phyloP scores from a whole-genome alignment of 2,113 vertebrate genomes.

The Vimba vimba region DNA sequence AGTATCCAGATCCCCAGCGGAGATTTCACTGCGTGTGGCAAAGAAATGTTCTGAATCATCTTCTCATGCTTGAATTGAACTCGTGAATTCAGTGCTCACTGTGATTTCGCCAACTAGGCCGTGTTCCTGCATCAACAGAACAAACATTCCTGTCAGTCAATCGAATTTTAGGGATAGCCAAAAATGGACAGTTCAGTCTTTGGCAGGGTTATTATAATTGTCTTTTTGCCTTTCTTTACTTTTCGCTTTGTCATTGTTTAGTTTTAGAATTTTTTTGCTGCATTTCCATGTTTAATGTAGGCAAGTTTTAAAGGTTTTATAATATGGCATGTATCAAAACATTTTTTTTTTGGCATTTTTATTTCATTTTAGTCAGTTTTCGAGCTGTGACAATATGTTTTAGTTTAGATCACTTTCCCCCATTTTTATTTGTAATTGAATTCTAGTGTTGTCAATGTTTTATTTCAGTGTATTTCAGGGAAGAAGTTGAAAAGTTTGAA shows the following conservation, averaged over 20 bases:
- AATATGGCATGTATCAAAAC: background rate
- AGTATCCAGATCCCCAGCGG: background rate
- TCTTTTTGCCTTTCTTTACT: too few species aligned
- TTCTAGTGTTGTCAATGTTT: background rate
- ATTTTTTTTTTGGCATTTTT: background rate
- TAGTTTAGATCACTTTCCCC: background rate
- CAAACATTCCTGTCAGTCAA: background rate
- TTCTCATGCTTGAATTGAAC: background rate
- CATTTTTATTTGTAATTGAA: background rate
- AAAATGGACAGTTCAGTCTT: background rate
- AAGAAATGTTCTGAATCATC: constrained; percentile 4
- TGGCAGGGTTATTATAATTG: background rate
- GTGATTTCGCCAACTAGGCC: background rate
- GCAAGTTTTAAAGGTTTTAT: background rate
- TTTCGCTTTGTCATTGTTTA: too few species aligned
- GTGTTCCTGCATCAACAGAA: background rate
- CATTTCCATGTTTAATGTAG: background rate
- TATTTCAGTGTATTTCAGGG: background rate
- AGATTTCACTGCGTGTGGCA: background rate
- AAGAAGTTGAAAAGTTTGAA: background rate
- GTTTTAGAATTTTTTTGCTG: too few species aligned
- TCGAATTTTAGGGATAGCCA: background rate
- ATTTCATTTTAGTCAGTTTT: background rate
- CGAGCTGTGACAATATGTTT: background rate
- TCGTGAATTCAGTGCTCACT: background rate